Conservation (phyloP, 2,113 vertebrate genomes). For the Leptosomus discolor region DNA sequence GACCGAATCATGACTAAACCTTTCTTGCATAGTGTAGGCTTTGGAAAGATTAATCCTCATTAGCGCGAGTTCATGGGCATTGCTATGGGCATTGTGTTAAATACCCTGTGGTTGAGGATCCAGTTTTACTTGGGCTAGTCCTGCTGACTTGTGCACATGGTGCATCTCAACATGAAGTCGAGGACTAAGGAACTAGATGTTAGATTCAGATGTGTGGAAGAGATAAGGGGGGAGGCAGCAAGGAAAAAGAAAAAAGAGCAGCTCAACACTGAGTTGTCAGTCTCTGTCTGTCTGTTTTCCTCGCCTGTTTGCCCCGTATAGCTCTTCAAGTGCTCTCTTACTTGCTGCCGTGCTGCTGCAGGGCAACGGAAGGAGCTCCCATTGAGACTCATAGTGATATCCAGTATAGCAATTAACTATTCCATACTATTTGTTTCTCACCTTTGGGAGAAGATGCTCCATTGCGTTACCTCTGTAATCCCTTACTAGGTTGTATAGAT, state of each 20-base stretch:
- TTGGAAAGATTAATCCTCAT: background rate
- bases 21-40: background rate
- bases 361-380: background rate
- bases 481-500: background rate
- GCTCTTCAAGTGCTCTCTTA: background rate
- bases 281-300: background rate
- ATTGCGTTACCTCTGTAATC: background rate
- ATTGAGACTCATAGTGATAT: background rate
- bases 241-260: background rate
- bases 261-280: background rate
- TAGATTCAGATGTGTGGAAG: background rate
- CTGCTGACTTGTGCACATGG: fast-evolving
- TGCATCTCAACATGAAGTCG: background rate
- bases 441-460: background rate
- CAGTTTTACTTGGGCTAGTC: background rate
- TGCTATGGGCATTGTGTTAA: background rate
- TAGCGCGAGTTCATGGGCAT: background rate
- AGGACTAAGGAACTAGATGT: background rate
- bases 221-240: background rate
- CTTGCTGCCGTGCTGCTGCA: background rate
- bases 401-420: background rate
- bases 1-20: background rate
- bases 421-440: background rate
- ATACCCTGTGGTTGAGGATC: background rate
- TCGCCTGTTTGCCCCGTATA: background rate